Percentiles rank a stretch among this genome's conserved stretches.
These are phyloP conservation scores for Aphelenchoides avenae DNA, from an alignment of 1,140 invertebrate species.

Conservation along the genomic window DNA sequence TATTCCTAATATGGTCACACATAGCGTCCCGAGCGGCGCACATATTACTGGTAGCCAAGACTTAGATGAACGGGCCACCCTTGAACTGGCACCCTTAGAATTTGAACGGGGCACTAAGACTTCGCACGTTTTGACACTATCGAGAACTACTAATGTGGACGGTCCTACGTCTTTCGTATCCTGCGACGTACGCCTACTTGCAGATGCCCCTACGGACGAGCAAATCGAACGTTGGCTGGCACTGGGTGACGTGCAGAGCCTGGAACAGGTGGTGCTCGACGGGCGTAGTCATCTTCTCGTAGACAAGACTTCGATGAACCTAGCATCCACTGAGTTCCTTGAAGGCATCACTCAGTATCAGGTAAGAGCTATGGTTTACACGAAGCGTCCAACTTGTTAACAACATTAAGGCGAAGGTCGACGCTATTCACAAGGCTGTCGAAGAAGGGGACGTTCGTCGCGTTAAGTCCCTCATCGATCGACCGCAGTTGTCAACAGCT, in stretches of 20 bases:
- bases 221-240: slow-evolving; percentile 53
- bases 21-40: too few relatives aligned
- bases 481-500: slow-evolving; percentile 81
- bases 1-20: too few relatives aligned
- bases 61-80: too few relatives aligned
- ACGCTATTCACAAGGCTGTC: slow-evolving; percentile 77
- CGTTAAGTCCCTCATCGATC: slow-evolving; percentile 77
- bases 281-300: slow-evolving; percentile 47
- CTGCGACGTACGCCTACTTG: too few relatives aligned
- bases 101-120: too few relatives aligned
- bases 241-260: slow-evolving; percentile 41
- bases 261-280: slow-evolving; percentile 57
- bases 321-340: slow-evolving; percentile 48
- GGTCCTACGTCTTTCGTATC: too few relatives aligned
- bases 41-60: too few relatives aligned
- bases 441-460: slow-evolving; percentile 76
- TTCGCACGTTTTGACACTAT: too few relatives aligned
- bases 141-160: too few relatives aligned
- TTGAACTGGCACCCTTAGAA: too few relatives aligned
- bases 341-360: slow-evolving; percentile 54
- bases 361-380: slow-evolving; percentile 20
- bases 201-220: slow-evolving; percentile 54
- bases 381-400: slow-evolving; percentile 12
- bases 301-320: slow-evolving; percentile 54
- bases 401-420: slow-evolving; percentile 74